Conservation (phyloP, 2,797 vertebrate genomes). For the Kryptolebias ocellatus region DNA sequence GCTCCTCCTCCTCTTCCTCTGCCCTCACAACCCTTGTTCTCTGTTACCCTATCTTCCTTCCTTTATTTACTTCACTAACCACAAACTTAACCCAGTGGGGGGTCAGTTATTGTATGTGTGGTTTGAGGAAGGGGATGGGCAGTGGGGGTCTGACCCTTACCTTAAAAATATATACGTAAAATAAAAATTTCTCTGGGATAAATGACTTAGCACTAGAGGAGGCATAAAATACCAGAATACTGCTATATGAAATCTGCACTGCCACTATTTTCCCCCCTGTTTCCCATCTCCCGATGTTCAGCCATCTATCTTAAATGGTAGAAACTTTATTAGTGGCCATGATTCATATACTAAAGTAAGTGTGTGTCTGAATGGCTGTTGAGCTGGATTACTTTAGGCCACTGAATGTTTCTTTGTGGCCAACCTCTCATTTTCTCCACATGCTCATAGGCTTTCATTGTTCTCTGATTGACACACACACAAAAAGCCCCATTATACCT, state of each 20-base stretch:
- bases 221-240: slow-evolving; percentile 38
- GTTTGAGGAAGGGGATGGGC: neutral
- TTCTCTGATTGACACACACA: slow-evolving; percentile 79
- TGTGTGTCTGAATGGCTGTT: slow-evolving; percentile 64
- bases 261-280: slow-evolving; percentile 25
- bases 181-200: slow-evolving; percentile 2
- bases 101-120: slow-evolving; percentile 21
- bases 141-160: slow-evolving; percentile 18
- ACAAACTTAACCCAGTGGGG: slow-evolving; percentile 18
- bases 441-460: slow-evolving; percentile 75
- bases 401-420: slow-evolving; percentile 77
- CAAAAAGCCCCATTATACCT: slow-evolving; percentile 78
- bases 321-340: slow-evolving; percentile 63
- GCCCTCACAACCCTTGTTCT: slow-evolving; percentile 25
- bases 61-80: slow-evolving; percentile 52
- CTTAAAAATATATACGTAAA: neutral
- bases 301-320: slow-evolving; percentile 56
- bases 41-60: slow-evolving; percentile 22
- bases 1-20: slow-evolving; percentile 49
- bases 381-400: slow-evolving; percentile 71
- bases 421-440: slow-evolving; percentile 80
- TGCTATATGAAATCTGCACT: slow-evolving; percentile 29
- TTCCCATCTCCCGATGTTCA: slow-evolving; percentile 21
- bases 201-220: neutral
- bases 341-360: slow-evolving; percentile 72